A percentile compares a stretch with the other conserved stretches of the same genome.
phyloP scores from a whole-genome alignment of 2,797 vertebrate species.

The Apogon hyalosoma region DNA sequence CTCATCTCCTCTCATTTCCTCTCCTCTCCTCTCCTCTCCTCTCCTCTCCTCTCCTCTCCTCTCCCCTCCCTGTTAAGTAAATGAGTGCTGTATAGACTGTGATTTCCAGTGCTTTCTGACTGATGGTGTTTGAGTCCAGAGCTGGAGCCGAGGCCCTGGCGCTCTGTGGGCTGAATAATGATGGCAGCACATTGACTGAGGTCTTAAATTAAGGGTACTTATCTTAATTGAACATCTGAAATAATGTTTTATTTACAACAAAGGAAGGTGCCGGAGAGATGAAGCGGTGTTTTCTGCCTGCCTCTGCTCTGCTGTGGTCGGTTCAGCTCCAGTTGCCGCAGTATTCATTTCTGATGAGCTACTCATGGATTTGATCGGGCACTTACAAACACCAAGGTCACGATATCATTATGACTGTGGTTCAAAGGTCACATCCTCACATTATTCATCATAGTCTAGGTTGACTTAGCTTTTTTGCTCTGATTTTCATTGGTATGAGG shows the following conservation, averaged over 20 bases:
- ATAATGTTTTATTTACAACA: slow-evolving; percentile 90
- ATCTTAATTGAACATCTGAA: slow-evolving; percentile 89
- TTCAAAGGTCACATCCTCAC: slow-evolving; percentile 56
- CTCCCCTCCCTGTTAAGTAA: slow-evolving; percentile 85
- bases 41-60: slow-evolving; percentile 49
- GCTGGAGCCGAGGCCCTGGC: slow-evolving; percentile 64
- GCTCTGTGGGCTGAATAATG: slow-evolving; percentile 83
- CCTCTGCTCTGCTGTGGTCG: slow-evolving; percentile 59
- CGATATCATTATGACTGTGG: slow-evolving; percentile 50
- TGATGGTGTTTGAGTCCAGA: slow-evolving; percentile 82
- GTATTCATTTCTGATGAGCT: slow-evolving; percentile 75
- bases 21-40: too few species aligned
- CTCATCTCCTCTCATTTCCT: slow-evolving; percentile 7
- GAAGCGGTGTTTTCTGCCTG: slow-evolving; percentile 69
- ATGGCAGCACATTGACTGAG: slow-evolving; percentile 80
- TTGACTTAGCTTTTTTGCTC: slow-evolving; percentile 7
- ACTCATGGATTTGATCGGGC: slow-evolving; percentile 51
- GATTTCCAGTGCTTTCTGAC: slow-evolving; percentile 83
- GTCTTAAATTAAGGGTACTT: slow-evolving; percentile 89
- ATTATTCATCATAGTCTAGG: slow-evolving; percentile 24
- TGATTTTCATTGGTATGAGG: not conserved
- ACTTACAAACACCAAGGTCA: slow-evolving; percentile 64
- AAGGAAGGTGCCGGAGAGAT: slow-evolving; percentile 83
- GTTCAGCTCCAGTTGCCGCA: slow-evolving; percentile 74
- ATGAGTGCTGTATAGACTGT: slow-evolving; percentile 83